phyloP scores from a whole-genome alignment of 2,888 invertebrate species.

The Acanthosepion pharaonis region DNA sequence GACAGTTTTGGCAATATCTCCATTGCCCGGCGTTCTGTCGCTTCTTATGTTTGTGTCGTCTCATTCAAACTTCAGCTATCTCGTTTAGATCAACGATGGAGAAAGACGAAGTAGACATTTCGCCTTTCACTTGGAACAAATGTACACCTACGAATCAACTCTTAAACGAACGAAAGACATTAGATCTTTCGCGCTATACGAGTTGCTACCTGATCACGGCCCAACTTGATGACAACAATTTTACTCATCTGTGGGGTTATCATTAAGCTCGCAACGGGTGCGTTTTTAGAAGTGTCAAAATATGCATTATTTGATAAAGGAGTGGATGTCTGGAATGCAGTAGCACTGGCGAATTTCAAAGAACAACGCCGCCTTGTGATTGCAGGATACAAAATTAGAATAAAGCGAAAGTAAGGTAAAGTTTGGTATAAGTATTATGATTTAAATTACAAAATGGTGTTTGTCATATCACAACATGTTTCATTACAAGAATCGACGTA shows the following conservation, averaged over 20 bases:
- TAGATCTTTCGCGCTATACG: not conserved
- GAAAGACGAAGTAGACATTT: not conserved
- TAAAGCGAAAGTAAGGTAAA: not conserved
- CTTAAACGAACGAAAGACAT: not conserved
- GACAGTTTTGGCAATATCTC: constrained; percentile 16
- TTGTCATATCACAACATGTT: no score
- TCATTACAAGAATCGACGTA: no score
- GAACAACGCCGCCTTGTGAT: not conserved
- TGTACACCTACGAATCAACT: not conserved
- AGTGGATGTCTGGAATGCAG: not conserved
- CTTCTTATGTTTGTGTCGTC: not conserved
- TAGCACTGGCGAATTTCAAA: not conserved
- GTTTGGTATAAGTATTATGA: not conserved
- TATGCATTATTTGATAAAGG: not conserved
- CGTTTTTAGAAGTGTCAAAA: not conserved
- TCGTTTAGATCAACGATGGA: not conserved
- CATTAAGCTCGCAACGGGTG: not conserved
- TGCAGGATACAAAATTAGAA: not conserved
- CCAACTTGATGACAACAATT: constrained; percentile 7
- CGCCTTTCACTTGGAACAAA: not conserved
- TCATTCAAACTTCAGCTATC: constrained; percentile 10
- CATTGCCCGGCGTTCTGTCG: not conserved
- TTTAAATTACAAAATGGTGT: no score
- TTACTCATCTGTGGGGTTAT: not conserved
- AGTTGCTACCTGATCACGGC: not conserved